These are phyloP conservation scores for Ornithoptera priamus DNA, from an alignment of 2,888 invertebrate species.

Conservation along the genomic window DNA sequence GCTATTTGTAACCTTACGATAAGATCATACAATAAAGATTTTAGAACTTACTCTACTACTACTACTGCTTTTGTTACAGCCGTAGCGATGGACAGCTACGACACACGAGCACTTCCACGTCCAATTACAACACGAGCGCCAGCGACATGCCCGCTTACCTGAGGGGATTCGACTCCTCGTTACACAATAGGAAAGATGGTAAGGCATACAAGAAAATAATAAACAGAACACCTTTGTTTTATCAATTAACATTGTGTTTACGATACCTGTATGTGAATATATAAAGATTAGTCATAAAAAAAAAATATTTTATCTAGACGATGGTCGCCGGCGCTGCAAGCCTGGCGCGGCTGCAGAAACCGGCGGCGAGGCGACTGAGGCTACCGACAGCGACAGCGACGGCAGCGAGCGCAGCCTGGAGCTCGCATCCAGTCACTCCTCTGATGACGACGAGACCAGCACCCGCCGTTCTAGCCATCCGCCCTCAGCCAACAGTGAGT, in stretches of 20 bases:
- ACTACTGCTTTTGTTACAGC: constrained; percentile 38
- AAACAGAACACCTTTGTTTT: too few relatives aligned
- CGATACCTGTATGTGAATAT: too few relatives aligned
- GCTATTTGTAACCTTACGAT: background rate
- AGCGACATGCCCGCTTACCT: constrained; percentile 88
- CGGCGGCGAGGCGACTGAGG: constrained; percentile 73
- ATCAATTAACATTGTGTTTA: too few relatives aligned
- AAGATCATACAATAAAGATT: background rate
- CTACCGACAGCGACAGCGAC: constrained; percentile 91
- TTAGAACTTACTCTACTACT: background rate
- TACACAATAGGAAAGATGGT: constrained; percentile 78
- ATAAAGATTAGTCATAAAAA: too few relatives aligned
- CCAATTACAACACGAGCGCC: constrained; percentile 89
- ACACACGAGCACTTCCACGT: constrained; percentile 91
- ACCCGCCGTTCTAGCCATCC: constrained; percentile 54
- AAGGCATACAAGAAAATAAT: constrained; percentile 28
- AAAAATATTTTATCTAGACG: constrained; percentile 45
- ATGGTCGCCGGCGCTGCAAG: constrained; percentile 61
- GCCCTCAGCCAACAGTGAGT: constrained; percentile 47
- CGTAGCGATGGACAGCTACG: constrained; percentile 91
- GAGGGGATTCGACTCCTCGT: constrained; percentile 80
- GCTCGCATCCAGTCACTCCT: constrained; percentile 96
- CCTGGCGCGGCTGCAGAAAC: constrained; percentile 37
- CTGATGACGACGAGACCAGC: constrained; percentile 90
- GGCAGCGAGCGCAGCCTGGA: constrained; percentile 91